These are phyloP conservation scores for Synanthedon tipuliformis DNA, from an alignment of 2,888 invertebrate species.

Conservation along the genomic window DNA sequence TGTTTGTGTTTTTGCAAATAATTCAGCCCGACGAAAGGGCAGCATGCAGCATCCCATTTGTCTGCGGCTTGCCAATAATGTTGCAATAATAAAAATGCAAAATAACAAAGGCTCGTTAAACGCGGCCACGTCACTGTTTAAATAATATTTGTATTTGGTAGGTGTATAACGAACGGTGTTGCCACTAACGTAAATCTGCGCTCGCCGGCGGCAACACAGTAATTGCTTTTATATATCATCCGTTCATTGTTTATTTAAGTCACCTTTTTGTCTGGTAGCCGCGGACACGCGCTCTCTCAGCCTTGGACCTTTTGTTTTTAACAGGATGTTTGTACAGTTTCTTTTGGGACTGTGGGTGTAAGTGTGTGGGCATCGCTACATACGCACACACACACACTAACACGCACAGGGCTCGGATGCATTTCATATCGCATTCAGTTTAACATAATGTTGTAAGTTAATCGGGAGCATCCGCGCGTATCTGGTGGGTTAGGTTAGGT, in stretches of 20 bases:
- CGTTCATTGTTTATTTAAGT: constrained; percentile 55
- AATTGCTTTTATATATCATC: constrained; percentile 59
- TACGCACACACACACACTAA: too few species aligned
- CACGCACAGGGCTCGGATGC: background rate
- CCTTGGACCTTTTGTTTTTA: constrained; percentile 9
- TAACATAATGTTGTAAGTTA: background rate
- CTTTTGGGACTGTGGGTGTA: background rate
- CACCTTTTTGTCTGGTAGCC: constrained; percentile 49
- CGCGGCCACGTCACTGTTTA: constrained; percentile 22
- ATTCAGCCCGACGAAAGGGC: background rate
- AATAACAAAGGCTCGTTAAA: constrained; percentile 28
- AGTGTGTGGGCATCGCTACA: too few species aligned
- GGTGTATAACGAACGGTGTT: constrained; percentile 31
- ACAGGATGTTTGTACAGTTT: constrained; percentile 10
- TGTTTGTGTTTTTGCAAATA: too few species aligned
- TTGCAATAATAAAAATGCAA: constrained; percentile 14
- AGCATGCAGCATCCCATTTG: constrained; percentile 5
- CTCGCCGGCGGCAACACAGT: constrained; percentile 40
- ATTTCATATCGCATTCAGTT: background rate
- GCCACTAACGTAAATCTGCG: constrained; percentile 30
- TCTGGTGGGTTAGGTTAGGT: background rate
- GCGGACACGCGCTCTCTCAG: constrained; percentile 10
- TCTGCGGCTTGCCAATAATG: constrained; percentile 10
- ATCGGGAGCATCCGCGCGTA: background rate
- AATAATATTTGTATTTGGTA: constrained; percentile 31